Conservation (phyloP, 1,140 invertebrate species). For the Neuroterus valhalla region DNA sequence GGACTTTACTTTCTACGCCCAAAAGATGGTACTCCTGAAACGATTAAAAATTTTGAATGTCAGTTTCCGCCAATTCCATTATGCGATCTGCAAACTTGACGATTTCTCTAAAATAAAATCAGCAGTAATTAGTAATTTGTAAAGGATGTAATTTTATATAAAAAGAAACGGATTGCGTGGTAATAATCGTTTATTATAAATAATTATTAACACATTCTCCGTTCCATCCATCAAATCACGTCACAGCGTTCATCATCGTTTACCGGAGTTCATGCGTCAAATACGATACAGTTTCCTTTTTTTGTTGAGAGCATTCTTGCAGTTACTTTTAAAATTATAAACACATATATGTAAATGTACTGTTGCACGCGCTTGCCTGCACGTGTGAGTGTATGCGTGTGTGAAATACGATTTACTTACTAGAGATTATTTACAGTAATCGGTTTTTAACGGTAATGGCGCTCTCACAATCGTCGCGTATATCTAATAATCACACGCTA, state of each 20-base stretch:
- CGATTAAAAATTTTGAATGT: no score
- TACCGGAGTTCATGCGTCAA: slow-evolving; percentile 44
- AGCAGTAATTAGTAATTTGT: no score
- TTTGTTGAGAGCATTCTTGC: slow-evolving; percentile 46
- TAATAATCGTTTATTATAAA: slow-evolving; percentile 70
- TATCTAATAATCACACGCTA: slow-evolving; percentile 42
- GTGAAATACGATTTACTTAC: slow-evolving; percentile 51
- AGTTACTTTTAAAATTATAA: slow-evolving; percentile 50
- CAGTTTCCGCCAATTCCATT: no score
- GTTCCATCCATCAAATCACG: slow-evolving; percentile 55
- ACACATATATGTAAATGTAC: slow-evolving; percentile 30
- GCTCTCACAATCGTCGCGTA: slow-evolving; percentile 48
- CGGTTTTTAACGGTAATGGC: slow-evolving; percentile 49
- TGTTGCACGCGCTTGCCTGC: slow-evolving; percentile 22
- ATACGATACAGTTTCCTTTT: slow-evolving; percentile 46
- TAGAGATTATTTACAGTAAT: slow-evolving; percentile 66
- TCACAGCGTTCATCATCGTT: slow-evolving; percentile 37
- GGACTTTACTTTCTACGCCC: no score
- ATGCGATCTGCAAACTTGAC: no score
- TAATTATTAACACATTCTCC: slow-evolving; percentile 64
- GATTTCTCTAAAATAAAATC: no score
- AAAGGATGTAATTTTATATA: background rate
- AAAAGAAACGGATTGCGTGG: slow-evolving; percentile 37
- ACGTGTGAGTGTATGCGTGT: slow-evolving; percentile 31
- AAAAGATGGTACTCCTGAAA: no score